A percentile compares a stretch with the other conserved stretches of the same genome.
Conservation (phyloP, 2,113 vertebrate species). For the Ceratotherium simum region DNA sequence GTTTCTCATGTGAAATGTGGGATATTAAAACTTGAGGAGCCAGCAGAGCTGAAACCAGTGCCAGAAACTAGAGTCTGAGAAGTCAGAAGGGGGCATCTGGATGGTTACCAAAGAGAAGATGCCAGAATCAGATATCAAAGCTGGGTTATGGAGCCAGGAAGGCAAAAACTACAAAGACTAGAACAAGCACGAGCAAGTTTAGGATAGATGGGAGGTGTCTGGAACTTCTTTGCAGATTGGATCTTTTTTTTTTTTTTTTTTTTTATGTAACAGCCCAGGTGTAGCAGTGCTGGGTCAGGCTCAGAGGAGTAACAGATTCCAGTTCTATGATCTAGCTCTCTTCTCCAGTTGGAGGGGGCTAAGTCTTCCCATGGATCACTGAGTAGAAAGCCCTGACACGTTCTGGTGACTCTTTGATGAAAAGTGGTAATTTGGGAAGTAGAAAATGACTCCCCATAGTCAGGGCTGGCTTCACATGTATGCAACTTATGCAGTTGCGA, state of each 20-base stretch:
- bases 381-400: background rate
- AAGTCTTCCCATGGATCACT: background rate
- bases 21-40: slow-evolving; percentile 41
- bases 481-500: background rate
- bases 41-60: slow-evolving; percentile 29
- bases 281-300: background rate
- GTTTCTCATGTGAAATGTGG: background rate
- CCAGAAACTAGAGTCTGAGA: slow-evolving; percentile 45
- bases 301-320: background rate
- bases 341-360: background rate
- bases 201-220: background rate
- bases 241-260: background rate
- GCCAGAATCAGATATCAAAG: slow-evolving; percentile 71
- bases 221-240: slow-evolving; percentile 14
- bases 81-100: slow-evolving; percentile 18
- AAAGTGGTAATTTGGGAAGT: background rate
- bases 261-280: background rate
- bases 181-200: slow-evolving; percentile 60
- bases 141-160: slow-evolving; percentile 18
- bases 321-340: background rate
- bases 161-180: slow-evolving; percentile 22
- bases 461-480: background rate
- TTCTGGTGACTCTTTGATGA: background rate
- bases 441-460: background rate
- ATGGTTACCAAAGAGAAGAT: slow-evolving; percentile 29